Conservation (phyloP, 1,140 invertebrate genomes). For the Belonocnema kinseyi region DNA sequence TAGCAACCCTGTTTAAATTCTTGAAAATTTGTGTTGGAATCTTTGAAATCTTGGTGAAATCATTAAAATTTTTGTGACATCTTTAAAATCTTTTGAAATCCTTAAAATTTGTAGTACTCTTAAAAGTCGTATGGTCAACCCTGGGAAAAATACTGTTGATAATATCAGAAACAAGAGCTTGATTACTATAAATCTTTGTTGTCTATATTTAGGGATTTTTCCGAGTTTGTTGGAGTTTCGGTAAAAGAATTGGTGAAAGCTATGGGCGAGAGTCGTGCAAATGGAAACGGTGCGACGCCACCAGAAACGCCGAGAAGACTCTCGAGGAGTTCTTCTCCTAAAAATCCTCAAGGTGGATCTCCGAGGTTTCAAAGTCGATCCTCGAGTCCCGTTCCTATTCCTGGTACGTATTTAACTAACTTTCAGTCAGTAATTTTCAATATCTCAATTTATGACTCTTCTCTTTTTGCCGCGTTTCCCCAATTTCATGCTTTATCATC, state of each 20-base stretch:
- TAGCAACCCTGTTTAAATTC: no score
- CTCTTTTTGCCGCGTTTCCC: not conserved
- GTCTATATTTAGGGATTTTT: conserved; percentile 74
- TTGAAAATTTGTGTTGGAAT: no score
- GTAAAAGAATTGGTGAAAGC: conserved; percentile 88
- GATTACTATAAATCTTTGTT: not conserved
- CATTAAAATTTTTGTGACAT: no score
- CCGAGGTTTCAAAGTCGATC: conserved; percentile 77
- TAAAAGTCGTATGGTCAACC: no score
- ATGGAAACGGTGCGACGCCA: conserved; percentile 86
- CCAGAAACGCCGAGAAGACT: conserved; percentile 81
- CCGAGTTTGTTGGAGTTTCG: conserved; percentile 84
- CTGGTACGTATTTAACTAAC: conserved; percentile 67
- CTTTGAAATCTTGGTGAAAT: no score
- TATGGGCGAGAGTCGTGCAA: conserved; percentile 85
- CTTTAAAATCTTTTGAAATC: no score
- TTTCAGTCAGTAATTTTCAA: conserved; percentile 26
- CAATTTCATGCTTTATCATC: not conserved
- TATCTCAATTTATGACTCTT: conserved; percentile 27
- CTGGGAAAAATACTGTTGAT: no score
- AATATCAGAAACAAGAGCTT: not conserved
- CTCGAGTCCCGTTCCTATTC: conserved; percentile 80
- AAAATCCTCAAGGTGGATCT: conserved; percentile 75
- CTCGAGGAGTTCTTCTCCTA: conserved; percentile 80
- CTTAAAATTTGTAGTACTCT: no score